phyloP scores from a whole-genome alignment of 2,797 vertebrate genomes.

The Sorex maritimensis region DNA sequence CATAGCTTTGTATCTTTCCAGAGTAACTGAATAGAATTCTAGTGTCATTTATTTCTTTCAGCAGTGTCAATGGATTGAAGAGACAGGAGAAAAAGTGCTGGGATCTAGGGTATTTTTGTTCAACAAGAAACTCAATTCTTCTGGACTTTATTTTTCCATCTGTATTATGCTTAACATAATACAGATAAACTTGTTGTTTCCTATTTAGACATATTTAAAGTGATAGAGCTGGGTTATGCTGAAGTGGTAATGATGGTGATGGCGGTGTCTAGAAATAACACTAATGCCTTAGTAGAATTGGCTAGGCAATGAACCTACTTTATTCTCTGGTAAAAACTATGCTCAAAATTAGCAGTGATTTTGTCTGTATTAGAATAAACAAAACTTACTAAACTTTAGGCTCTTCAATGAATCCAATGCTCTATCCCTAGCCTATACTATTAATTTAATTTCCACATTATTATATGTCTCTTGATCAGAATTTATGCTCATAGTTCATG shows the following conservation, averaged over 20 bases:
- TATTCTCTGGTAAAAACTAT: not conserved
- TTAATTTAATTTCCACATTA: slow-evolving; percentile 30
- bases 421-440: not conserved
- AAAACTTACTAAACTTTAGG: not conserved
- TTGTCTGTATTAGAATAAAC: not conserved
- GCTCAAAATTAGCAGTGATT: not conserved
- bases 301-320: not conserved
- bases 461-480: not conserved
- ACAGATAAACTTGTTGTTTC: not conserved
- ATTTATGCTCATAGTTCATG: slow-evolving; percentile 23
- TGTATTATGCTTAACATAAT: not conserved
- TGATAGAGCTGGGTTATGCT: not conserved
- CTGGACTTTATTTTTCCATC: not conserved
- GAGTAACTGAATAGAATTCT: not conserved
- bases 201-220: not conserved
- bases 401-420: not conserved
- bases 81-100: not conserved
- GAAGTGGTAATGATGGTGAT: not conserved
- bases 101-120: not conserved
- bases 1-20: not conserved
- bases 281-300: not conserved
- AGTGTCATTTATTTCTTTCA: not conserved
- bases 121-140: not conserved
- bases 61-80: not conserved
- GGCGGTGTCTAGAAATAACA: not conserved